phyloP scores from a whole-genome alignment of 2,888 invertebrate species.

The Dexiosoma caninum region DNA sequence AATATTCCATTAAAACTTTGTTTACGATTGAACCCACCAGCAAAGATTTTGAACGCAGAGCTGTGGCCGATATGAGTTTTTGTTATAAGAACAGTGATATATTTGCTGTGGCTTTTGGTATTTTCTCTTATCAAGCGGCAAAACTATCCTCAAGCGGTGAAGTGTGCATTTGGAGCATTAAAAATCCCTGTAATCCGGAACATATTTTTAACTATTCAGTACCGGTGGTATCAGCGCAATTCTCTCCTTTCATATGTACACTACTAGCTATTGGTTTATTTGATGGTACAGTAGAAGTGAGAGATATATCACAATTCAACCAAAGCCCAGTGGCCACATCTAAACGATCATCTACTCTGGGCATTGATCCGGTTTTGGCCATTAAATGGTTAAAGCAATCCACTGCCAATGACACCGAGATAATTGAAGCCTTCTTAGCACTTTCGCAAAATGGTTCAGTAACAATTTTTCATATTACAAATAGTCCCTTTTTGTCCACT shows the following conservation, averaged over 20 bases:
- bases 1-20: constrained; percentile 82
- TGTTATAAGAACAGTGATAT: constrained; percentile 84
- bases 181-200: constrained; percentile 89
- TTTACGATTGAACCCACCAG: constrained; percentile 82
- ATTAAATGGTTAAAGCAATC: constrained; percentile 81
- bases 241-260: constrained; percentile 84
- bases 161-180: constrained; percentile 87
- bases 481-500: constrained; percentile 81
- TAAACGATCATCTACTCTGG: constrained; percentile 80
- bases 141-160: constrained; percentile 81
- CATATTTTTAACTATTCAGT: constrained; percentile 81
- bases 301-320: constrained; percentile 82
- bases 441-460: constrained; percentile 83
- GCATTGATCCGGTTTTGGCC: constrained; percentile 84
- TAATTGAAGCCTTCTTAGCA: constrained; percentile 81
- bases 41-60: constrained; percentile 64
- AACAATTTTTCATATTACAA: constrained; percentile 80
- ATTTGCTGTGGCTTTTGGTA: constrained; percentile 86
- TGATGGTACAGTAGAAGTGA: constrained; percentile 84
- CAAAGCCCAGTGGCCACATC: constrained; percentile 80
- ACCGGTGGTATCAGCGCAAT: constrained; percentile 84
- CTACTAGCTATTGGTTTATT: constrained; percentile 86
- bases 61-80: constrained; percentile 83
- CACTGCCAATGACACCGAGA: constrained; percentile 67
- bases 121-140: constrained; percentile 80